Base-by-base conservation (phyloP, 2,888 invertebrate species). In the Chloroclystis v-ata region DNA sequence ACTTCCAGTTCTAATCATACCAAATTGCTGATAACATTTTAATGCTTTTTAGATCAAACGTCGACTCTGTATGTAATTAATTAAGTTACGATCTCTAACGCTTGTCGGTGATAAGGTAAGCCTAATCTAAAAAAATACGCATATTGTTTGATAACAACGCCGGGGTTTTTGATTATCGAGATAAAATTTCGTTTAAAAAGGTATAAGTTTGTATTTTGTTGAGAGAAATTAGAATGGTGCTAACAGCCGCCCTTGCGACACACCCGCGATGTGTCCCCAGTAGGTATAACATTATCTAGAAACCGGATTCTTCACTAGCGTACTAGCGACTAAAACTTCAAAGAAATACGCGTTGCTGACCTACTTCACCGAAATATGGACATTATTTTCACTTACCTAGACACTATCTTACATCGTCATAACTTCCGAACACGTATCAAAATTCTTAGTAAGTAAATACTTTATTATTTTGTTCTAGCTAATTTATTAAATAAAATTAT, bases 361-460 rank as follows among this genome's bases (percentile, higher is more conserved):
- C n/a, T 43, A 47, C 13, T 40, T 40, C 44, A 43, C 42, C 16
- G 42, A 47, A 50, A 65, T 67, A 70, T 68, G 68, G 72, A 77
- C 73, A 65, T 63, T n/a, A n/a, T n/a, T 51, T 58, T 35, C 59
- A 60, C 63, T 61, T 56, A 60, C 57, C 60, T 54, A 60, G 52
- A 57, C 41, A 9, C n/a, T 42, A 72, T 65, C 59, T 65, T 63
- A 67, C 56, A 62, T 52, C 54, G 58, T 51, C 52, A 58, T 55
- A 60, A 37, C 57, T 65, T 66, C 69, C 68, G 67, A 69, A 72
- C 52, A 52, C 56, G 79, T 82, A 82, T 80, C 78, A 81, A 81
- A 82, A 79, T 67, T 71, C 70, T 71, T 76, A 69, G 56, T 58
- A 59, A 69, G 56, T 58, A 59, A 61, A 60, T 57, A 63, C 57